Base-by-base conservation (phyloP, 1,140 invertebrate genomes). In the Carposina sasakii region DNA sequence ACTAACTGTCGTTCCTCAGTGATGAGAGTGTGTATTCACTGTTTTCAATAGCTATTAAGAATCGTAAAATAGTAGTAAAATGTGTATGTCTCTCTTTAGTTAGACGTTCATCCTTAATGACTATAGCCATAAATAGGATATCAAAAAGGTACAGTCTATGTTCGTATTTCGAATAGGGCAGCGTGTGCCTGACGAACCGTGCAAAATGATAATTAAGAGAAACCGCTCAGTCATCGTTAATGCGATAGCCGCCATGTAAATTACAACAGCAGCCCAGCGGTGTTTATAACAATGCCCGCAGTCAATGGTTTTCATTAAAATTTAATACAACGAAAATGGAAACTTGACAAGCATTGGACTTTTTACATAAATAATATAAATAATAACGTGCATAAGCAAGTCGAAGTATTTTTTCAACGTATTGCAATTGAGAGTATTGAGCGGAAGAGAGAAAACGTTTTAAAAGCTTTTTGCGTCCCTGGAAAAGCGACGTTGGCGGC, bases 121-220 rank as follows among this genome's bases (percentile, higher is more conserved):
- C n/a, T n/a, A n/a, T n/a, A n/a, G n/a, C n/a, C n/a, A n/a, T n/a
- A n/a, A n/a, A n/a, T n/a, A n/a, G n/a, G n/a, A 44, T 39, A 33
- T 37, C 46, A 30, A 44, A 48, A 54, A 54, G 31, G 51, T 48
- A 51, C 22, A 42, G 42, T 48, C 40, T 40, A 24, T 40, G 48
- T n/a, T n/a, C 48, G 19, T 26, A 51, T 54, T 48, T 45, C 34
- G 31, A 59, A 59, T 48, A 59, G 51, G 51, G 46, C 61, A 62
- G 54, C 61, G 62, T 63, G 67, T 72, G 70, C 43, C 66, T 76
- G 75, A 77, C 76, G 76, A 77, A 83, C 75, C 79, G 67, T 78
- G 71, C 70, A 76, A 79, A 83, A 81, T 81, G 70, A 83, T 83
- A 83, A 83, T 83, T 81, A 81, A 79, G 69, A 77, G 74, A 79